Conservation (phyloP, 2,113 vertebrate species). For the Amblyopsis rosae region DNA sequence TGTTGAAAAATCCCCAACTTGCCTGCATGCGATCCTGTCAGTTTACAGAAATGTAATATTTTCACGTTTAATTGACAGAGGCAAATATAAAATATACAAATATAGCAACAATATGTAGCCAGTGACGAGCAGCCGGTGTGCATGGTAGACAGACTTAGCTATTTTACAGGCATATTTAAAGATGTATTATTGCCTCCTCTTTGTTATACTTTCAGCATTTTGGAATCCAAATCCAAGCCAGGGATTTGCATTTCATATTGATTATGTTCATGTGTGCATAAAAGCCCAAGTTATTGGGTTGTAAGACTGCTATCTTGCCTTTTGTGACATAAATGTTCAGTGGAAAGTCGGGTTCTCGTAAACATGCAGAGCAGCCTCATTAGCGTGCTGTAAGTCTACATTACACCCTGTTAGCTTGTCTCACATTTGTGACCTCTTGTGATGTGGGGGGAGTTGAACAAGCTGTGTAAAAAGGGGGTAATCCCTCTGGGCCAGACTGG, state of each 20-base stretch:
- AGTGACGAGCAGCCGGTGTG: slow-evolving; percentile 4
- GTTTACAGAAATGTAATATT: slow-evolving; percentile 2
- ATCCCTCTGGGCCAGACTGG: slow-evolving; percentile 56
- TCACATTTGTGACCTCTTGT: slow-evolving; percentile 21
- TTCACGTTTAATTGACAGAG: slow-evolving; percentile 6
- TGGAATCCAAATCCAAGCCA: background rate
- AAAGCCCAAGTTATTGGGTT: background rate
- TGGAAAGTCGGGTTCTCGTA: slow-evolving; percentile 15
- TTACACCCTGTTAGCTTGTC: slow-evolving; percentile 15
- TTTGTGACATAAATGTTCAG: slow-evolving; percentile 6
- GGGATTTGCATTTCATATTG: background rate
- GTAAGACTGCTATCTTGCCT: background rate
- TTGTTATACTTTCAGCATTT: background rate
- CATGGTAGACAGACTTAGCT: slow-evolving; percentile 5
- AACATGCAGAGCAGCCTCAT: slow-evolving; percentile 10
- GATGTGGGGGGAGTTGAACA: slow-evolving; percentile 26
- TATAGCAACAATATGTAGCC: background rate
- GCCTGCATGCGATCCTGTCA: background rate
- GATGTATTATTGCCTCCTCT: background rate
- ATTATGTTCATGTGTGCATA: background rate
- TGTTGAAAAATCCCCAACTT: slow-evolving; percentile 18
- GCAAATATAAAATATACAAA: background rate
- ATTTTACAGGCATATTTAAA: background rate
- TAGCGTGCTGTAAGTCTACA: background rate
- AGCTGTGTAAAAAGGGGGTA: slow-evolving; percentile 23